Evolutionary conservation across 2,888 invertebrate genomes (phyloP), one percentile per base, ranked within the genome.

Genomic region (Adelognathus sp.): DNA sequence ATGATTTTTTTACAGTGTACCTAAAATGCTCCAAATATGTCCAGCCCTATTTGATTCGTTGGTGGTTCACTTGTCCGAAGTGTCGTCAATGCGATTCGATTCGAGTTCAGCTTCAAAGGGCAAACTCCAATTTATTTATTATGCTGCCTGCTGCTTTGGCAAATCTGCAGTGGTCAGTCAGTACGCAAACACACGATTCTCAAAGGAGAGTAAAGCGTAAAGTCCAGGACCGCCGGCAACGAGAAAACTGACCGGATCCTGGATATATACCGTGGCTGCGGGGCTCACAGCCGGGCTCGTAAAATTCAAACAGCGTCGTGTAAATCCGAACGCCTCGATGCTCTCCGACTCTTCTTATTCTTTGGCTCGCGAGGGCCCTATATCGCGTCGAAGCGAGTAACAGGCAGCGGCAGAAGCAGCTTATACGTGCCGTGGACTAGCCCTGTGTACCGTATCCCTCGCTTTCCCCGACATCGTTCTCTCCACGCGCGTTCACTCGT

Each of bases 251-350:
- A 56, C 50, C 54, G 63, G 73, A 76, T 61, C 39, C 16, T n/a
- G 54, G 36, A n/a, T n/a, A 36, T 27, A 54, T 54, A 67, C 27
- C 52, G 33, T 2, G 16, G 29, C 63, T 44, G 64, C 44, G 33
- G 58, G 50, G 18, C 56, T 64, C 64, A 69, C 56, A n/a, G 71
- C 72, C 50, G 67, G 76, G 72, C 72, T 82, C 82, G 81, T 83
- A 83, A 83, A 83, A 83, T 82, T 54, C 74, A 75, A 76, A 82
- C 81, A 83, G 81, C 81, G 81, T 81, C 76, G 79, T 81, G 84
- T 83, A 84, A 84, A 86, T 86, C 80, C 85, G 74, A 82, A 83
- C 82, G 85, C 82, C 81, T 81, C 82, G 82, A 76, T 80, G 79
- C 76, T 77, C 81, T 69, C 52, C 75, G 36, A 61, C 74, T 76